Evolutionary conservation across 1,140 invertebrate species (phyloP).

Genomic region (Euura lappo): DNA sequence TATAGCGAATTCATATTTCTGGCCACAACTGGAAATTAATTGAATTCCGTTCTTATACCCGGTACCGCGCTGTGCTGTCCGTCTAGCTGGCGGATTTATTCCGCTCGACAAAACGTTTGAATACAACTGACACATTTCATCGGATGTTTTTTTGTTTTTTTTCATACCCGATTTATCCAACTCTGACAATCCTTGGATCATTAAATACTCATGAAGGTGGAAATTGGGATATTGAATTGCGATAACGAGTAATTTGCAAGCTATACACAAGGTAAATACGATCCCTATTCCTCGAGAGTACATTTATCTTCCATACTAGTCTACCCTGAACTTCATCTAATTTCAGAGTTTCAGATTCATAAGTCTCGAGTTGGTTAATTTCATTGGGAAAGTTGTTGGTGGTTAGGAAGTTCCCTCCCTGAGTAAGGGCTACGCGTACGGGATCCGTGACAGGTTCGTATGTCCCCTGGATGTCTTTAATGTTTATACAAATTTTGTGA

Average conservation of each 20-base stretch:
- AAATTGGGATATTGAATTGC: no score
- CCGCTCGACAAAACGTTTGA: background rate
- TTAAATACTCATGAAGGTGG: no score
- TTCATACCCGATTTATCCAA: no score
- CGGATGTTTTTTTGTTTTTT: background rate
- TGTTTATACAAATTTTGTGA: no score
- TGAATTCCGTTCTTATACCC: background rate
- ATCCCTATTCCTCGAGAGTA: background rate
- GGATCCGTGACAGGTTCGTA: background rate
- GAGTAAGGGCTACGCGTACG: background rate
- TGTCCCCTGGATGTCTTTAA: background rate
- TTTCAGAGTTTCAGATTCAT: conserved; percentile 3
- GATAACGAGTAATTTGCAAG: no score
- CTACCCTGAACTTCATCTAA: conserved; percentile 1
- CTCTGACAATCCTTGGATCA: no score
- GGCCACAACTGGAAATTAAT: background rate
- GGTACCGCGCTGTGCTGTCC: background rate
- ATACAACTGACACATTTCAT: background rate
- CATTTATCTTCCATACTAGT: conserved; percentile 1
- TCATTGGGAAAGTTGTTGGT: background rate
- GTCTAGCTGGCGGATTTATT: background rate
- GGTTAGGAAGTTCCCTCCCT: background rate
- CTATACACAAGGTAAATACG: no score
- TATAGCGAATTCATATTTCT: no score
- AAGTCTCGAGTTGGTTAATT: conserved; percentile 5